Conservation (phyloP, 1,140 invertebrate genomes). For the Zaprionus camerounensis region DNA sequence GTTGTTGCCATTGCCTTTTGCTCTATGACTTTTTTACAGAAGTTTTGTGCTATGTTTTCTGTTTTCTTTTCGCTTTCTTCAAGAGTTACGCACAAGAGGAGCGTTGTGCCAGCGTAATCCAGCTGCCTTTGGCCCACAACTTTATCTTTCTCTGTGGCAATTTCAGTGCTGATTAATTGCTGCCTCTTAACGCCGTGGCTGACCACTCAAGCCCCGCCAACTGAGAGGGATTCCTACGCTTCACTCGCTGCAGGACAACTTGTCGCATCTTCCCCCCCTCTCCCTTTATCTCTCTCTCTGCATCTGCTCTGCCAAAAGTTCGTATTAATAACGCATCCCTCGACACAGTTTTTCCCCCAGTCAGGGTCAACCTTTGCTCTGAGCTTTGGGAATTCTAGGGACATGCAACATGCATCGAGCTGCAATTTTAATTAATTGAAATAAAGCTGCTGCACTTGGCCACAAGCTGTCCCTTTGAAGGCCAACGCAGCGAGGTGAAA, state of each 20-base stretch:
- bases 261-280: conserved; percentile 2
- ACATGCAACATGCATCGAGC: conserved; percentile 50
- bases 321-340: conserved; percentile 52
- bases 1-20: conserved; percentile 14
- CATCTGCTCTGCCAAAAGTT: conserved; percentile 25
- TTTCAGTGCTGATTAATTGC: conserved; percentile 61
- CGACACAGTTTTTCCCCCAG: conserved; percentile 40
- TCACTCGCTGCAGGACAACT: conserved; percentile 21
- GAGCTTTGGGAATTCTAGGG: conserved; percentile 8
- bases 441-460: conserved; percentile 45
- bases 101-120: conserved; percentile 7
- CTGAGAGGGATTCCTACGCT: conserved; percentile 43
- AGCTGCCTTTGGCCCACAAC: conserved; percentile 38
- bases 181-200: conserved; percentile 54
- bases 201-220: conserved; percentile 37
- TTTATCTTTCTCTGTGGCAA: conserved; percentile 43
- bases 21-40: conserved; percentile 20
- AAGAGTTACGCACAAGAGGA: conserved; percentile 22
- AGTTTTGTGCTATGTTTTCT: conserved; percentile 2
- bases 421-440: conserved; percentile 57
- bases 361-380: conserved; percentile 38
- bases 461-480: conserved; percentile 33
- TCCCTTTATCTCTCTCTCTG: background rate
- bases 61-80: conserved; percentile 1
- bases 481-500: conserved; percentile 35